phyloP scores from a whole-genome alignment of 2,113 vertebrate species.

The Agapornis roseicollis region DNA sequence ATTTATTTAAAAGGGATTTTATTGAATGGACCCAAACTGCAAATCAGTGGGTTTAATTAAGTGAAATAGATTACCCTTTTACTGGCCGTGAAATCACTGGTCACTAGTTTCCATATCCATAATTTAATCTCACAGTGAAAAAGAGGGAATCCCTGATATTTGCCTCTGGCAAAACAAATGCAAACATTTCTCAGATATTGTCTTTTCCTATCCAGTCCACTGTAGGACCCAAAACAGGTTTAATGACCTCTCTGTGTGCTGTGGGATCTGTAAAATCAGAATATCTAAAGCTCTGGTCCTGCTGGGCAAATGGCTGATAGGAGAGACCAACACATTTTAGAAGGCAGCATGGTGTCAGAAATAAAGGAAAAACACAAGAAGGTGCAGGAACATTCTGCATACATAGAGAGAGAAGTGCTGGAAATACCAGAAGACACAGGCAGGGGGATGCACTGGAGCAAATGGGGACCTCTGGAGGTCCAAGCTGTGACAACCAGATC shows the following conservation, averaged over 20 bases:
- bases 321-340: background rate
- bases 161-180: background rate
- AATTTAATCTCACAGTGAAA: background rate
- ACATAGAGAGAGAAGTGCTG: background rate
- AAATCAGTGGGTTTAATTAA: conserved; percentile 19
- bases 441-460: background rate
- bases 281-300: background rate
- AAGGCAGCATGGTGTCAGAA: background rate
- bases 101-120: background rate
- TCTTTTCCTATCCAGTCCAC: background rate
- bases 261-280: background rate
- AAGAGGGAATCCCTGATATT: background rate
- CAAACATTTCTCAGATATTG: background rate
- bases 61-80: conserved; percentile 13
- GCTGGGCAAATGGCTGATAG: background rate
- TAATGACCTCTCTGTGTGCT: background rate
- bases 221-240: background rate
- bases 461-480: background rate
- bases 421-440: background rate
- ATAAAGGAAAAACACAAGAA: background rate
- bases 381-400: fast-evolving
- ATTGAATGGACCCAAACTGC: background rate
- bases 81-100: background rate
- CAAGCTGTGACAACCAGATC: background rate
- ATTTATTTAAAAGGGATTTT: conserved; percentile 31